Base-by-base conservation (phyloP, 2,113 vertebrate species). In the Emydura subglobosa region DNA sequence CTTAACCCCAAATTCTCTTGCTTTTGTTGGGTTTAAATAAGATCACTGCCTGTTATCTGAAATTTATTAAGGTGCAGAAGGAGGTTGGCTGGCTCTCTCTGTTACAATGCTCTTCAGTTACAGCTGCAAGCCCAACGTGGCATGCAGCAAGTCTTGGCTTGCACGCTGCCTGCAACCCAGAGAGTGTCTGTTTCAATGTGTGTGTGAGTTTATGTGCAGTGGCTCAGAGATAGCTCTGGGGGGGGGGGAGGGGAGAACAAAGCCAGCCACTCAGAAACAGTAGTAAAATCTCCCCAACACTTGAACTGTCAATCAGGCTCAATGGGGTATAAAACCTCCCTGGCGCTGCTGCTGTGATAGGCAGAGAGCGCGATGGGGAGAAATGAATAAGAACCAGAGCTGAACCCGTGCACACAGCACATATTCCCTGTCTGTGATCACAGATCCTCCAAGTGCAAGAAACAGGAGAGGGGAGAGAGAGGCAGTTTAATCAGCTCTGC, bases 281-380 rank as follows among this genome's bases (percentile, higher is more conserved):
- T 92, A 98, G 98, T 98, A 98, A 97, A 98, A 98, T 98, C 98
- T 98, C 96, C 97, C 98, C 97, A 96, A 98, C 98, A 98, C 99
- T 99, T 98, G 97, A 98, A 98, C 99, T 99, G 99, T 99, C 99
- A 99, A 99, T 99, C 99, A 99, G 99, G 98, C 99, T 99, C 98
- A 99, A 99, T 99, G 97, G 98, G 97, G 98, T 98, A 98, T 98
- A 97, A 98, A 99, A 98, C 95, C 98, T 98, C 98, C 98, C 91
- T 96, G 91, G 96, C 97, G 94, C 96, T 92, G 93, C 97, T 78
- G 96, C 97, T 82, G 54, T 57, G 96, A 92, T 80, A 97, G 96
- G 95, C 93, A 89, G 96, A 96, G 92, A 79, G 95, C 2, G 95
- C 93, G 91, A 94, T 90, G 93, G 96, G 90, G 90, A 95, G 92